phyloP scores from a whole-genome alignment of 2,113 vertebrate species.

The Alexandromys fortis region DNA sequence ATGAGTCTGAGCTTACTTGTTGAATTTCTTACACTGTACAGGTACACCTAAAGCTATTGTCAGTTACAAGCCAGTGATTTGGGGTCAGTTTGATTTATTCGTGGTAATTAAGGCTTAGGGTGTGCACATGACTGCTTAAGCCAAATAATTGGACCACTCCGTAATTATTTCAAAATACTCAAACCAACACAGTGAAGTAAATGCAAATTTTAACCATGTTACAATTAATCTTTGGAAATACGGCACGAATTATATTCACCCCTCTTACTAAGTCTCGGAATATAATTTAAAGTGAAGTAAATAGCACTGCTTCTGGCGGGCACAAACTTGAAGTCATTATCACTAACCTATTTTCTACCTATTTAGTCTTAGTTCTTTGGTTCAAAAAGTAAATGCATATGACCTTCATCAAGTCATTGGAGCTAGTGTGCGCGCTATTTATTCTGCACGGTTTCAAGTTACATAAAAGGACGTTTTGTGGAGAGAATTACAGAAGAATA shows the following conservation, averaged over 20 bases:
- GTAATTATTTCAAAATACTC: constrained; percentile 48
- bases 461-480: constrained; percentile 41
- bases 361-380: constrained; percentile 27
- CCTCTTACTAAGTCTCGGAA: neutral
- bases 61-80: constrained; percentile 32
- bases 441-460: constrained; percentile 34
- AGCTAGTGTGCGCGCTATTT: neutral
- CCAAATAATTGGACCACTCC: constrained; percentile 42
- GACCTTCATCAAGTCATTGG: constrained; percentile 41
- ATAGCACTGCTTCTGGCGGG: neutral
- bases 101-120: constrained; percentile 41
- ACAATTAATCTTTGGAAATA: constrained; percentile 40
- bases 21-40: constrained; percentile 12
- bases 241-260: neutral
- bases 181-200: constrained; percentile 40
- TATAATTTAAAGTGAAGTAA: constrained; percentile 5
- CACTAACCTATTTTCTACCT: neutral
- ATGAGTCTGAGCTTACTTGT: neutral
- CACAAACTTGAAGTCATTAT: constrained; percentile 13
- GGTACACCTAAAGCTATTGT: constrained; percentile 17
- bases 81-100: constrained; percentile 43
- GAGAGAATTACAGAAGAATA: constrained; percentile 27
- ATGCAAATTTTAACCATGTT: constrained; percentile 35
- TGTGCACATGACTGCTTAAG: constrained; percentile 14
- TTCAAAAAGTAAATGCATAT: constrained; percentile 37